Conservation (phyloP, 2,797 vertebrate genomes). For the Peromyscus aztecus region DNA sequence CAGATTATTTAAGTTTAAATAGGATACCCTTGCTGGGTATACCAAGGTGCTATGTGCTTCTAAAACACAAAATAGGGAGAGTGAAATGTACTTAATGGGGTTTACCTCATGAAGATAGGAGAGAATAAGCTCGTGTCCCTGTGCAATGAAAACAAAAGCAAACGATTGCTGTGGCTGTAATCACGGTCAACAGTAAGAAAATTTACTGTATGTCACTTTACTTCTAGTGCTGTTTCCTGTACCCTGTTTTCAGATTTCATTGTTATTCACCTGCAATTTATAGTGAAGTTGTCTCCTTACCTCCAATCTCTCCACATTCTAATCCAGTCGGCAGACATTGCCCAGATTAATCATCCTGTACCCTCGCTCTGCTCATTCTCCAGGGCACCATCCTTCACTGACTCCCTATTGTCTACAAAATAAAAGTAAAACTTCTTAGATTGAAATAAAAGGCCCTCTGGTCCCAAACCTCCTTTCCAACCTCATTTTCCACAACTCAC, state of each 20-base stretch:
- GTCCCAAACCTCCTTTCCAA: conserved; percentile 74
- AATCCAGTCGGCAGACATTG: conserved; percentile 69
- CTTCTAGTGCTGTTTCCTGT: not conserved
- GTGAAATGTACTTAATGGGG: not conserved
- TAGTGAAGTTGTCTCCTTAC: conserved; percentile 58
- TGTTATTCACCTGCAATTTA: conserved; percentile 66
- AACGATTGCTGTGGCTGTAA: not conserved
- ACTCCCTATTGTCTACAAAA: conserved; percentile 78
- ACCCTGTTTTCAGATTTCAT: conserved; percentile 54
- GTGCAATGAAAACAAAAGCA: not conserved
- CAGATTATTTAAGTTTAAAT: not conserved
- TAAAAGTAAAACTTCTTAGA: conserved; percentile 82
- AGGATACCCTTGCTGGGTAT: not conserved
- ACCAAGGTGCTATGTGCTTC: too few relatives aligned
- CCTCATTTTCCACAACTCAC: conserved; percentile 70
- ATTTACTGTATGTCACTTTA: not conserved
- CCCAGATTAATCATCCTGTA: conserved; percentile 76
- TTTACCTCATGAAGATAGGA: not conserved
- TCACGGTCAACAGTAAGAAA: conserved; percentile 22
- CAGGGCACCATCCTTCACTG: conserved; percentile 77
- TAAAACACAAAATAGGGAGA: not conserved
- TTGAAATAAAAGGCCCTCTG: conserved; percentile 81
- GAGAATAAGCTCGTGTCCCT: not conserved
- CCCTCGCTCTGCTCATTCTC: conserved; percentile 54
- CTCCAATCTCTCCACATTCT: conserved; percentile 61